Evolutionary conservation across 2,888 invertebrate genomes (phyloP).

Genomic region (Hyppa rectilinea): DNA sequence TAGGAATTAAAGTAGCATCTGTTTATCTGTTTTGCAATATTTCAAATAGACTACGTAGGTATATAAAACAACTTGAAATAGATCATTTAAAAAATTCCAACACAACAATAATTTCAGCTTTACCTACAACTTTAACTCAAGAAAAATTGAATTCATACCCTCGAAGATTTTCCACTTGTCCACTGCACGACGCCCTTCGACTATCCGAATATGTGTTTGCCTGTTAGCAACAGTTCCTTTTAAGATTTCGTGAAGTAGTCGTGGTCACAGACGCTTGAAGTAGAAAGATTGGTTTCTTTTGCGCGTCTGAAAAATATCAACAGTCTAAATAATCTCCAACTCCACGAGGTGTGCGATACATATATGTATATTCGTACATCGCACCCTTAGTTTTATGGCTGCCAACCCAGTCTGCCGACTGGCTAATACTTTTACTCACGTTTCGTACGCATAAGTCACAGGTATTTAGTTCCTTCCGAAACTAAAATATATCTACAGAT

Average conservation of each 20-base stretch:
- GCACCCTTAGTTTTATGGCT: neutral
- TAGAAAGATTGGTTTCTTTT: slow-evolving; percentile 94
- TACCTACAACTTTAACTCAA: too few relatives aligned
- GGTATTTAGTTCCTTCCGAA: neutral
- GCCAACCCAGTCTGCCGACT: neutral
- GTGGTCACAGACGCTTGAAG: slow-evolving; percentile 96
- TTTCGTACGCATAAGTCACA: neutral
- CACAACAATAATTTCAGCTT: neutral
- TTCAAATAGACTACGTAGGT: neutral
- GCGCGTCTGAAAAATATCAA: slow-evolving; percentile 66
- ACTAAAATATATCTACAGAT: neutral
- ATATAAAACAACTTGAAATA: neutral
- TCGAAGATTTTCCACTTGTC: slow-evolving; percentile 93
- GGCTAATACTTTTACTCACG: neutral
- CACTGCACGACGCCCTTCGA: slow-evolving; percentile 98
- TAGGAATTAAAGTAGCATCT: slow-evolving; percentile 74
- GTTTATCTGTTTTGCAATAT: neutral
- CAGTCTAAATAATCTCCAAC: neutral
- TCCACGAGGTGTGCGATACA: neutral
- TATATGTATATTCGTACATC: neutral
- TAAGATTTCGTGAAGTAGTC: slow-evolving; percentile 97
- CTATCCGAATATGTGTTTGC: slow-evolving; percentile 96
- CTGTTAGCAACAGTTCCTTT: slow-evolving; percentile 94
- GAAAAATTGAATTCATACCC: slow-evolving; percentile 77
- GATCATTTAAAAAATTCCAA: neutral